Percentiles rank a stretch among this genome's conserved stretches.
Conservation (phyloP, 2,888 invertebrate species). For the Eucriotettix oculatus region DNA sequence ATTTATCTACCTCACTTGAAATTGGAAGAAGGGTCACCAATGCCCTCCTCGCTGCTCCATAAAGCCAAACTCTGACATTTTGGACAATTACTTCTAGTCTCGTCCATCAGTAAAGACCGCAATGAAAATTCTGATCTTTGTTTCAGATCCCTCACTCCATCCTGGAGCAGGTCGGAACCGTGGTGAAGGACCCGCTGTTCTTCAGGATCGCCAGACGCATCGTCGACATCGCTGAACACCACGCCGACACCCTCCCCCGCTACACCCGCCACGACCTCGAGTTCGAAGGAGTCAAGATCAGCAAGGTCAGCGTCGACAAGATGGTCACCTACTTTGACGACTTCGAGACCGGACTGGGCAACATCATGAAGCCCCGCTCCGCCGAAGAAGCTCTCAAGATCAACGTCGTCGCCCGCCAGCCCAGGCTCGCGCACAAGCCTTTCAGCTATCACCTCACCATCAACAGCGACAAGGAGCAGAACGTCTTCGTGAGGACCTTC, state of each 20-base stretch:
- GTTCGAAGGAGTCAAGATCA: slow-evolving; percentile 42
- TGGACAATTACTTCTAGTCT: too few species aligned
- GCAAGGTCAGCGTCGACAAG: slow-evolving; percentile 38
- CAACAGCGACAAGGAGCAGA: slow-evolving; percentile 34
- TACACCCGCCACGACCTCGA: slow-evolving; percentile 43
- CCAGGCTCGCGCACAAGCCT: slow-evolving; percentile 45
- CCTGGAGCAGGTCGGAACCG: slow-evolving; percentile 43
- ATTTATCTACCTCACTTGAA: too few species aligned
- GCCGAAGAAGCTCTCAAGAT: slow-evolving; percentile 23
- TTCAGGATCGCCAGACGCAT: slow-evolving; percentile 45
- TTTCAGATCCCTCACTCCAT: too few species aligned
- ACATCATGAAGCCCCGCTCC: slow-evolving; percentile 31
- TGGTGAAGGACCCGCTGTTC: slow-evolving; percentile 55
- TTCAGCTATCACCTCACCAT: slow-evolving; percentile 40
- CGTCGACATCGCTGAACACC: slow-evolving; percentile 33
- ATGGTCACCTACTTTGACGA: slow-evolving; percentile 43
- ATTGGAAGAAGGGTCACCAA: too few species aligned
- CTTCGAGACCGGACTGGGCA: slow-evolving; percentile 41
- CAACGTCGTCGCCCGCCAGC: slow-evolving; percentile 32
- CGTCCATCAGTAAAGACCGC: too few species aligned
- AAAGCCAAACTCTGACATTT: too few species aligned
- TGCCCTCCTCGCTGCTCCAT: too few species aligned
- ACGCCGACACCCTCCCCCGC: slow-evolving; percentile 39
- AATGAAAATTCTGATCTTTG: too few species aligned
- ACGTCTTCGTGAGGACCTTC: slow-evolving; percentile 46